These are phyloP conservation scores for Apamea crenata DNA, from an alignment of 2,888 invertebrate genomes.

Conservation along the genomic window DNA sequence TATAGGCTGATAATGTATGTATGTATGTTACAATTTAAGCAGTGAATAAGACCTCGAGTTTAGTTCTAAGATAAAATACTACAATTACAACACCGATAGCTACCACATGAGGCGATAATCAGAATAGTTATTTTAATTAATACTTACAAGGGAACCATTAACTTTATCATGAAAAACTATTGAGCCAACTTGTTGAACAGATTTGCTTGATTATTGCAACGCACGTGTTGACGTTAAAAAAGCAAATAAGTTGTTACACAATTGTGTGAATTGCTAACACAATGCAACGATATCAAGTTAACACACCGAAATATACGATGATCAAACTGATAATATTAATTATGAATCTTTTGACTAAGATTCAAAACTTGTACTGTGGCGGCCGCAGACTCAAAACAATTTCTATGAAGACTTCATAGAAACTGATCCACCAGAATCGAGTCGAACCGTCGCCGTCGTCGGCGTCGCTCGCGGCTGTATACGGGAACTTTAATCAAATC, in stretches of 20 bases:
- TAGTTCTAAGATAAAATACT: neutral
- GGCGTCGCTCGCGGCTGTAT: no score
- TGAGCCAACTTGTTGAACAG: conserved; percentile 4
- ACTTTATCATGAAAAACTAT: conserved; percentile 10
- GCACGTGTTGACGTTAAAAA: conserved; percentile 12
- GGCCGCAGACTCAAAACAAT: neutral
- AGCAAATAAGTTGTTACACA: neutral
- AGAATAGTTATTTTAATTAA: conserved; percentile 11
- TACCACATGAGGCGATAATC: neutral
- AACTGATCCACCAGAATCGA: no score
- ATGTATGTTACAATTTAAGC: neutral
- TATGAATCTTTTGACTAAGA: neutral
- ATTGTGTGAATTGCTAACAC: neutral
- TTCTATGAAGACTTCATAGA: neutral
- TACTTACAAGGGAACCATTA: conserved; percentile 17
- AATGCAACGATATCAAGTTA: conserved; percentile 2
- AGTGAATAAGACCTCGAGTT: no score
- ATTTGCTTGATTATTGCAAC: conserved; percentile 15
- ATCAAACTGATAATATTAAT: neutral
- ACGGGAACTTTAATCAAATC: no score
- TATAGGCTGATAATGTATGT: no score
- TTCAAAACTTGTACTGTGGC: neutral
- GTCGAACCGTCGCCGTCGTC: no score
- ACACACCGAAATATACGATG: neutral
- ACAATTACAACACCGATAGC: neutral